Evolutionary conservation across 2,888 invertebrate genomes (phyloP), one percentile per base, ranked within the genome.

Genomic region (Geophilus truncorum): DNA sequence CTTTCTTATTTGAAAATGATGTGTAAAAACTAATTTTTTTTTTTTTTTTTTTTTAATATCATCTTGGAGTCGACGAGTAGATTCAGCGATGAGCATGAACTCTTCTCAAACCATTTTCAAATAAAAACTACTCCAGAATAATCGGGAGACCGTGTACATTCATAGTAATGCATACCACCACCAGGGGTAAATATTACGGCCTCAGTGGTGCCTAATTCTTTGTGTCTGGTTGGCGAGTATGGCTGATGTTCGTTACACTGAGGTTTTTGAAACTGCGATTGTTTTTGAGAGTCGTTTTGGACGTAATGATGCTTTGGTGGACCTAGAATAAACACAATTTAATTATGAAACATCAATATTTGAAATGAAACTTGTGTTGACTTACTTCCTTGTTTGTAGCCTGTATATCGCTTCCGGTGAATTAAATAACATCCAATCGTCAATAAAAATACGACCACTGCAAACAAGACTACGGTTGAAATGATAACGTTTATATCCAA

Each of bases 401-500:
- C 80, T 1, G 77, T 36, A 30, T 80, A 70, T 15, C 79, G 81
- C 75, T 81, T 57, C 18, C 82, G 62, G 10, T 76, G 45, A 62
- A 80, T 32, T 25, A 81, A 82, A 51, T 82, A 79, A 21, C 80
- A 82, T n/a, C 81, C 40, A 10, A 81, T 80, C 0, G 80, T 80
- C 9, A 81, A 78, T 9, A 82, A 23, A 12, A 82, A 76, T 34
- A 80, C 51, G n/a, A 82, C 80, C 28, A 82, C 80, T 12, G 81
- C 80, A n/a, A 81, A 18, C 18, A 78, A 40, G 25, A 82, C 81
- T 4, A 77, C 80, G 34, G 80, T 78, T 77, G 82, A 80, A 21
- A 82, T 82, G 23, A 81, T 81, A 18, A 82, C 78, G 40, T 82
- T 82, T 57, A 82, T 57, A 77, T 82, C 81, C 57, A 82, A 82